Base-by-base conservation (phyloP, 2,113 vertebrate species). In the Sturnira hondurensis region DNA sequence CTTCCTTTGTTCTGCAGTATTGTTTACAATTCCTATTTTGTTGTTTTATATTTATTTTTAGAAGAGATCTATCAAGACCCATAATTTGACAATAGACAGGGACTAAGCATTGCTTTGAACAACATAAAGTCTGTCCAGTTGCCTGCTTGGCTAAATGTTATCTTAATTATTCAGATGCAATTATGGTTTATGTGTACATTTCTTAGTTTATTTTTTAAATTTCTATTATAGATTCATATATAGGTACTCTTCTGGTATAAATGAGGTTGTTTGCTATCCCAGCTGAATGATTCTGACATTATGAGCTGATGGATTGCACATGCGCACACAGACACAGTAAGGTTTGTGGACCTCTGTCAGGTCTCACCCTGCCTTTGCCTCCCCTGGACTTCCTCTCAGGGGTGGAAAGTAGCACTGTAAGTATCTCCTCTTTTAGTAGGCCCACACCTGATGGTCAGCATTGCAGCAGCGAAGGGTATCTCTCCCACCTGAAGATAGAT, bases 391-490 rank as follows among this genome's bases (percentile, higher is more conserved):
- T 33, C 36, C 12, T 63, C 31, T 91, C 26, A n/a, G 45, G 22
- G 4, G 43, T 36, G 28, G 3, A 11, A 68, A 6, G 4, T 16
- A 70, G 24, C 2, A 14, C 2, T 24, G 19, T 3, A 17, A 22
- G 2, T 6, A 5, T 52, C 38, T 90, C 7, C 38, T 31, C 20
- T 61, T 61, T 45, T 33, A n/a, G 5, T 61, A 33, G 2, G 4
- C 9, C 2, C 26, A 88, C 52, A 54, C 7, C 2, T 76, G 77
- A 9, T 0, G 19, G 1, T 81, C 15, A 45, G 9, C 33, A n/a
- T 15, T 43, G 9, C 0, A 52, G 17, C 10, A 94, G 4, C 28
- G 71, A 45, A 85, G 5, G 0, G 0, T 12, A 0, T 36, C 12
- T 38, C 17, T 77, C 20, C 43, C 67, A 19, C 13, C 12, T 58